A percentile compares a stretch with the other conserved stretches of the same genome.
Conservation (phyloP, 2,888 invertebrate genomes). For the Tenthredo amoena region DNA sequence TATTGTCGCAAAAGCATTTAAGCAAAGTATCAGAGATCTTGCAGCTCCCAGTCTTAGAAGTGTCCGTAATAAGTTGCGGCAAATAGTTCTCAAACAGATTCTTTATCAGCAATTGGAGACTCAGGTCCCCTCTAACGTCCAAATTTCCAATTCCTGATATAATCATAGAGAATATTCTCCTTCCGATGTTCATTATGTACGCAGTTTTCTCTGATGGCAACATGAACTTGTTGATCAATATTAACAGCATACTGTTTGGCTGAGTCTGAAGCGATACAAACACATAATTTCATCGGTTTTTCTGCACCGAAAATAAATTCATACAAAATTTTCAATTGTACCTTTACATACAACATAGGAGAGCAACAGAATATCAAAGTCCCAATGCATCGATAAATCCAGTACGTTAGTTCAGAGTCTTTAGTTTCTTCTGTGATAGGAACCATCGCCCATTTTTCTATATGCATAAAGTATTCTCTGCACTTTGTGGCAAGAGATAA, state of each 20-base stretch:
- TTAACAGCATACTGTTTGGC: constrained; percentile 69
- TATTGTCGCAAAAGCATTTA: constrained; percentile 70
- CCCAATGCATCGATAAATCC: constrained; percentile 73
- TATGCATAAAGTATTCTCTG: constrained; percentile 69
- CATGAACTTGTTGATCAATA: constrained; percentile 68
- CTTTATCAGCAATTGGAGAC: constrained; percentile 68
- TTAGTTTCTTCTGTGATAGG: constrained; percentile 71
- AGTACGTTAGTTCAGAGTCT: constrained; percentile 67
- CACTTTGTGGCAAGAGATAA: constrained; percentile 65
- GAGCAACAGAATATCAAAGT: constrained; percentile 71
- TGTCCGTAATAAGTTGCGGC: constrained; percentile 68
- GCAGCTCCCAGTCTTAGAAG: constrained; percentile 59
- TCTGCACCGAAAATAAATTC: background rate
- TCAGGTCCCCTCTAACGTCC: constrained; percentile 68
- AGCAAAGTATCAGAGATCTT: constrained; percentile 69
- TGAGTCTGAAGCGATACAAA: constrained; percentile 68
- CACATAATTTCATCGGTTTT: background rate
- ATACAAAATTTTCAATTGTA: constrained; percentile 54
- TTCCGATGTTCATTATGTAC: constrained; percentile 66
- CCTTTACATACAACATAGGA: constrained; percentile 71
- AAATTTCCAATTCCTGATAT: constrained; percentile 72
- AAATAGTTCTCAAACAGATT: constrained; percentile 73
- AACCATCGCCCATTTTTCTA: constrained; percentile 73
- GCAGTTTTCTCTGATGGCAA: constrained; percentile 68
- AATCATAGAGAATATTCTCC: constrained; percentile 73